A percentile compares a stretch with the other conserved stretches of the same genome.
These are phyloP conservation scores for Columbina picui DNA, from an alignment of 2,113 vertebrate genomes.

Conservation along the genomic window DNA sequence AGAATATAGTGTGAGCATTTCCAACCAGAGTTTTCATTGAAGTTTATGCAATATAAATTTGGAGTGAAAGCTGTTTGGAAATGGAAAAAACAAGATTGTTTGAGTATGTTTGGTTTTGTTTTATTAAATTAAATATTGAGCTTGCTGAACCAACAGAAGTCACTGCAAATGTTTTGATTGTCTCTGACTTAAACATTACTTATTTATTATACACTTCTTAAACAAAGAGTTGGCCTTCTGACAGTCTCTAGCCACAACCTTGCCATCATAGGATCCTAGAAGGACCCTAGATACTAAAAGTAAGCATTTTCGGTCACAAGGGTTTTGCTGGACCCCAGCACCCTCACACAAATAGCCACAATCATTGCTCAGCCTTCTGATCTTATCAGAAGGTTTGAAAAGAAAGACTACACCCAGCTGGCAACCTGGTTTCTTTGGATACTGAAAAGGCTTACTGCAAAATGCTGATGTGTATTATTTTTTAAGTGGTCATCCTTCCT, in stretches of 20 bases:
- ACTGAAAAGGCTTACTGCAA: background rate
- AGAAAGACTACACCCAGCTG: background rate
- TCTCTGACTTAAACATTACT: background rate
- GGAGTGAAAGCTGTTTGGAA: background rate
- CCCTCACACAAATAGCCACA: background rate
- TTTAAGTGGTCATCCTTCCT: background rate
- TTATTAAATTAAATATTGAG: background rate
- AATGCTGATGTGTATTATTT: background rate
- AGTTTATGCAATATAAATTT: background rate
- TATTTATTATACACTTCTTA: background rate
- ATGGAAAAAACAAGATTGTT: background rate
- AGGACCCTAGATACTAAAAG: background rate
- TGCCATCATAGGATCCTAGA: background rate
- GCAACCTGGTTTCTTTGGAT: background rate
- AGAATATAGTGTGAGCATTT: background rate
- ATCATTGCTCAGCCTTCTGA: background rate
- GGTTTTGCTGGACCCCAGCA: background rate
- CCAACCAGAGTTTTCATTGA: background rate
- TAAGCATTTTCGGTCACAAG: rapidly evolving
- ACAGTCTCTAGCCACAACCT: background rate
- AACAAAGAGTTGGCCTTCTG: background rate
- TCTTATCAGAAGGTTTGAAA: background rate
- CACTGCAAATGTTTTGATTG: background rate
- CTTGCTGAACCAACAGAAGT: background rate
- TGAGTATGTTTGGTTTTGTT: background rate